phyloP scores from a whole-genome alignment of 2,113 vertebrate species.

The Anolis sagrei region DNA sequence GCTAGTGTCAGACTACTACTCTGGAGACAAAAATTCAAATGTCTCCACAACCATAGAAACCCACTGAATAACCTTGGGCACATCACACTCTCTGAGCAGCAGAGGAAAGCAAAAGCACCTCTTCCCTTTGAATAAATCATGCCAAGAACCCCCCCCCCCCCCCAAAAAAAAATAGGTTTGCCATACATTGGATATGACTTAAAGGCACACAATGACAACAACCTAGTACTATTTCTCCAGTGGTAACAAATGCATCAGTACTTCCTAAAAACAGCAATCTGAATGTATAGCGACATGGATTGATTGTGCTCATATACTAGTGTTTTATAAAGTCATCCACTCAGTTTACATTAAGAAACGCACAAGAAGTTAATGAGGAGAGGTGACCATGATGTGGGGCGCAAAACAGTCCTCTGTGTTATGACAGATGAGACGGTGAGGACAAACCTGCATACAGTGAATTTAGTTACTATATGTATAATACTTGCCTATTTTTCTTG shows the following conservation, averaged over 20 bases:
- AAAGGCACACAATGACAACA: no score
- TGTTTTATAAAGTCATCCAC: constrained; percentile 34
- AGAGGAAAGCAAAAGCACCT: no score
- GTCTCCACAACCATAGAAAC: no score
- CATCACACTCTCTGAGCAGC: no score
- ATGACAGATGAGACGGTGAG: constrained; percentile 51
- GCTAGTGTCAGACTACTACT: no score
- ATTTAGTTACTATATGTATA: constrained; percentile 56
- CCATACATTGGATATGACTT: no score
- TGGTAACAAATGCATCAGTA: constrained; percentile 39
- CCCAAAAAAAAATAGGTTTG: no score
- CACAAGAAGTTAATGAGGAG: constrained; percentile 33
- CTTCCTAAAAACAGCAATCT: constrained; percentile 31
- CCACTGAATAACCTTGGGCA: no score
- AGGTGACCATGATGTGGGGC: constrained; percentile 22
- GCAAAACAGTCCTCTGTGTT: constrained; percentile 24
- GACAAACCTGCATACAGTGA: constrained; percentile 54
- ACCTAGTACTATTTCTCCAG: constrained; percentile 37
- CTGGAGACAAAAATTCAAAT: no score
- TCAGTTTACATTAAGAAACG: constrained; percentile 46
- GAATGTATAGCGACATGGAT: constrained; percentile 17
- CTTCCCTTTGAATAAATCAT: no score
- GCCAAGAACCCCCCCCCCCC: no score
- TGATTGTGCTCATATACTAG: constrained; percentile 15
- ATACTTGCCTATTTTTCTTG: constrained; percentile 44